Base-by-base conservation (phyloP, 2,888 invertebrate genomes). In the Scaptomyza caliginosa region DNA sequence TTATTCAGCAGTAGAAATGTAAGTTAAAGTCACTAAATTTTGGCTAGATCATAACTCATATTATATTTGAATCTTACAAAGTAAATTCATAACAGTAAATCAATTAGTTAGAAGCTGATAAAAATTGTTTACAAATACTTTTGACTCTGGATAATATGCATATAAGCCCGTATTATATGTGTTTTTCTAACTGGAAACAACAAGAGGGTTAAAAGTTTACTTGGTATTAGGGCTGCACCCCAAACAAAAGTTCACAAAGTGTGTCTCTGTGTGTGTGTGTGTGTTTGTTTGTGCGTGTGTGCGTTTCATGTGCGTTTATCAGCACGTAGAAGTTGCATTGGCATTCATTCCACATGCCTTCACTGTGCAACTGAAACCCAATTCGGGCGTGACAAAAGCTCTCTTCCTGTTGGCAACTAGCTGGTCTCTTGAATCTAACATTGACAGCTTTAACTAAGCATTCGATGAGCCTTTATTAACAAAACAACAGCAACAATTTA, bases 331-430 rank as follows among this genome's bases (percentile, higher is more conserved):
- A 38, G 64, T 49, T 55, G 57, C 63, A 67, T 63, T 72, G 68
- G 49, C 55, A 56, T 80, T 66, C 77, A 45, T 75, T 60, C 46
- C 73, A 66, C 60, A 68, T 59, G 58, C 71, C 74, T 21, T 48
- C 55, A 40, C 48, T 49, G 65, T 34, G 66, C 58, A 58, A 63
- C 58, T 52, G 48, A 39, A 32, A 38, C 42, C 48, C 21, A 34
- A 17, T 11, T 55, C 26, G 50, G 32, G 16, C 70, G 28, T 57
- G 65, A 49, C 46, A 50, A 36, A 34, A 17, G 38, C 43, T 46
- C 39, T 46, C 10, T 17, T 7, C 8, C 13, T 13, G 7, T 52
- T n/a, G 17, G 8, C 45, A 43, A 8, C 8, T 17, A 50, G 19
- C 28, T 49, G 26, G 40, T 23, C 28, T n/a, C 24, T 7, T 54